Evolutionary conservation across 2,113 vertebrate species (phyloP), one percentile per base, ranked within the genome.

Genomic region (Embiotoca jacksoni): DNA sequence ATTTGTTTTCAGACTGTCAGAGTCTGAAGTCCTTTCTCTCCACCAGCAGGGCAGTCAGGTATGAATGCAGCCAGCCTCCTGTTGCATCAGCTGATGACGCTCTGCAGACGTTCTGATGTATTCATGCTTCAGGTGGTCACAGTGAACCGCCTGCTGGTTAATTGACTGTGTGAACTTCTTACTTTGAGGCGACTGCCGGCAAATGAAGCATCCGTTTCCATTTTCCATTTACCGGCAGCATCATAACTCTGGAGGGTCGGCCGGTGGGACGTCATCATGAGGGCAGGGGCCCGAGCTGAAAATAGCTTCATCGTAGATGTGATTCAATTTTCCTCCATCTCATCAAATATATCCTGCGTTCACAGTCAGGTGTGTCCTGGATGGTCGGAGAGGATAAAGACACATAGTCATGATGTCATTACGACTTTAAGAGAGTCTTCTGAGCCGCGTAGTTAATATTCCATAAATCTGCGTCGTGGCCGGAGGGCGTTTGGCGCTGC

Each of bases 111-210:
- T 23, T 23, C 23, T 72, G 31, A 58, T 46, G 10, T 47, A 57
- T 53, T 9, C 55, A 3, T 33, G 6, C 2, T 30, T 64, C 50
- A 16, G 49, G 57, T 71, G 31, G 35, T 71, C 23, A 53, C 47
- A 56, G 54, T 60, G 37, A 81, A 72, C 6, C 9, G 31, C 35
- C 41, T 67, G 67, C 46, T 61, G 47, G 35, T 68, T 80, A 67
- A 73, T 57, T 75, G 50, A 23, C 66, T 65, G 46, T n/a, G 15
- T 60, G 47, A 50, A 73, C 55, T 31, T 33, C 14, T 15, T 56
- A 35, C 23, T 31, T 58, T 15, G 9, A 72, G 33, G 33, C 23
- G 44, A 31, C 59, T 68, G 32, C 32, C 35, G 35, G 62, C 16
- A 50, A 72, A 71, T 52, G n/a, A 5, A 9, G 33, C 55, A 35